Conservation (phyloP, 2,113 vertebrate species). For the Naja naja region DNA sequence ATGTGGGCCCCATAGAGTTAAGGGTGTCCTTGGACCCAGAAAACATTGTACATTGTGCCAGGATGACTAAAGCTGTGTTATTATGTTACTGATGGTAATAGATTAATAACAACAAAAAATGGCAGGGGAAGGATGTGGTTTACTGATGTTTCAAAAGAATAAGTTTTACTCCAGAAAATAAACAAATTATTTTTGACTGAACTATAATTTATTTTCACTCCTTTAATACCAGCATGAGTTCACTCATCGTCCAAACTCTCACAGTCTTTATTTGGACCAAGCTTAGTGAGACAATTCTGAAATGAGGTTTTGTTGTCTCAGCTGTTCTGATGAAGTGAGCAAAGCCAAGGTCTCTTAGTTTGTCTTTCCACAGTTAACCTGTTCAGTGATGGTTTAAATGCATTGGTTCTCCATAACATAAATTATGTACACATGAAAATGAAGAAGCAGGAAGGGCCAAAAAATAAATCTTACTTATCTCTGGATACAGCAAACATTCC, state of each 20-base stretch:
- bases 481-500: not conserved
- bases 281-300: slow-evolving; percentile 20
- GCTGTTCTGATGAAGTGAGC: slow-evolving; percentile 20
- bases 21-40: not conserved
- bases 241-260: slow-evolving; percentile 1
- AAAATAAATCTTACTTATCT: not conserved
- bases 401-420: not conserved
- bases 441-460: not conserved
- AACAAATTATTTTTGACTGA: slow-evolving; percentile 16
- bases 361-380: slow-evolving; percentile 20
- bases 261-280: slow-evolving; percentile 14
- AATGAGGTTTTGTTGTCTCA: slow-evolving; percentile 13
- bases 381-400: not conserved
- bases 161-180: not conserved
- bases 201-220: slow-evolving; percentile 25
- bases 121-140: not conserved
- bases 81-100: not conserved
- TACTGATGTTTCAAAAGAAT: not conserved
- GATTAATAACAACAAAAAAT: not conserved
- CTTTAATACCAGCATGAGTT: slow-evolving; percentile 20
- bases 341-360: slow-evolving; percentile 23
- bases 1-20: not conserved
- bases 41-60: not conserved
- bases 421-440: not conserved
- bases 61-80: not conserved